Base-by-base conservation (phyloP, 2,113 vertebrate genomes). In the Pipra filicauda region DNA sequence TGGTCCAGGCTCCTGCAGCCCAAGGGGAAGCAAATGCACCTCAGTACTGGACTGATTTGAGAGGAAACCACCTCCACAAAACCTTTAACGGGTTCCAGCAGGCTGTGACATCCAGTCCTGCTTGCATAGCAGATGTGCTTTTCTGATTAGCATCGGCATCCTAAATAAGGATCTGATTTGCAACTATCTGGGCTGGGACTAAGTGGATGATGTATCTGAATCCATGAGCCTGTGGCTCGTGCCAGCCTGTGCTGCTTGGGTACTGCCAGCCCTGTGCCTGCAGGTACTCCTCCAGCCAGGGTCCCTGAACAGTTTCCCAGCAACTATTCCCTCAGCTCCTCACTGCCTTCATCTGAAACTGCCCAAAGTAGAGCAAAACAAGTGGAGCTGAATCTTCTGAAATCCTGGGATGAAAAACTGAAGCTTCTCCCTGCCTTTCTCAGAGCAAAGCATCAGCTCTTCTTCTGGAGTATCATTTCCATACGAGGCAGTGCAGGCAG, bases 301-400 rank as follows among this genome's bases (percentile, higher is more conserved):
- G 43, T 37, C 85, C 67, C 31, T 11, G 52, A 96, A 2, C 90
- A 94, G 95, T 91, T 91, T 96, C 92, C 95, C 96, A 92, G 95
- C 95, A 96, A 91, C 95, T 91, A 78, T 51, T 88, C 88, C 88
- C 73, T 85, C 67, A 30, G 48, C 76, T 92, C 84, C 73, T 33
- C 30, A 18, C 84, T 92, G 80, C 83, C 83, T 92, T 71, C 72
- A 76, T 88, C 91, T 82, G 61, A 69, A 92, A 16, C 27, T 89
- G 77, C 81, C 93, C 88, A 37, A 88, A 43, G 51, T 1, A 1
- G 20, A 57, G 81, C 41, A 55, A 62, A n/a, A 17, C n/a, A 31
- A n/a, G 59, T 6, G 52, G 23, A 61, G 15, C 41, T 64, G 48
- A 37, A 39, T 22, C 49, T 83, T 61, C 71, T 19, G 27, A 72